Conservation (phyloP, 2,797 vertebrate genomes). For the Meriones psammophilus region DNA sequence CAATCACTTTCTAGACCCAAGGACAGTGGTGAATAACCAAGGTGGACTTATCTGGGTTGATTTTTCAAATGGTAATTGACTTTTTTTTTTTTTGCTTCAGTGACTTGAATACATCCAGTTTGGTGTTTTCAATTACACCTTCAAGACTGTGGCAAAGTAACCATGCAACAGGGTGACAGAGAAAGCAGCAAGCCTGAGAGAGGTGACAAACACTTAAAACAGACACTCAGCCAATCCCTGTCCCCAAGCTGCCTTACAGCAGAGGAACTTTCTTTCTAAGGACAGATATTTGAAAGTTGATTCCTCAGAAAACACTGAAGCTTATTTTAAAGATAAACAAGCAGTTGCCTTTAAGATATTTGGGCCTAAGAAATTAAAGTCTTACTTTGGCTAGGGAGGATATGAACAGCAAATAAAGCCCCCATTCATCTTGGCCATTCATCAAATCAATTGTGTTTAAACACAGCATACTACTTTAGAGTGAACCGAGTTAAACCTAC, state of each 20-base stretch:
- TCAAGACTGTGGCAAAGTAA: constrained; percentile 26
- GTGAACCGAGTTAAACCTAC: constrained; percentile 90
- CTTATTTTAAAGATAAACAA: constrained; percentile 52
- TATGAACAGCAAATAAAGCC: constrained; percentile 79
- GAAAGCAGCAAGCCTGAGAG: constrained; percentile 30
- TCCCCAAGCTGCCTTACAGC: constrained; percentile 33
- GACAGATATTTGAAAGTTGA: constrained; percentile 17
- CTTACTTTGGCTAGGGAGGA: constrained; percentile 62
- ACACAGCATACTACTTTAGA: constrained; percentile 82
- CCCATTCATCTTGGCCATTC: constrained; percentile 73
- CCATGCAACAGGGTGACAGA: constrained; percentile 49
- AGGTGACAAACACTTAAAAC: not conserved
- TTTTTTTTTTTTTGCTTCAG: constrained; percentile 47
- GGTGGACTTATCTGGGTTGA: constrained; percentile 21
- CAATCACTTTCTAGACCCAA: not conserved
- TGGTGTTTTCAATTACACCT: constrained; percentile 49
- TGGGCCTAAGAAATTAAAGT: constrained; percentile 34
- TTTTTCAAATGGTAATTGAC: not conserved
- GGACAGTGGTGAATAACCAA: constrained; percentile 14
- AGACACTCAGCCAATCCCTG: not conserved
- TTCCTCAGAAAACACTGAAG: constrained; percentile 26
- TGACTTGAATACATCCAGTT: constrained; percentile 63
- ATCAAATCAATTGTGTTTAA: constrained; percentile 78
- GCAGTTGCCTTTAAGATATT: constrained; percentile 12
- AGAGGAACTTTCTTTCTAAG: constrained; percentile 48